Percentiles rank a stretch among this genome's conserved stretches.
Conservation (phyloP, 2,113 vertebrate genomes). For the Dicerorhinus sumatrensis region DNA sequence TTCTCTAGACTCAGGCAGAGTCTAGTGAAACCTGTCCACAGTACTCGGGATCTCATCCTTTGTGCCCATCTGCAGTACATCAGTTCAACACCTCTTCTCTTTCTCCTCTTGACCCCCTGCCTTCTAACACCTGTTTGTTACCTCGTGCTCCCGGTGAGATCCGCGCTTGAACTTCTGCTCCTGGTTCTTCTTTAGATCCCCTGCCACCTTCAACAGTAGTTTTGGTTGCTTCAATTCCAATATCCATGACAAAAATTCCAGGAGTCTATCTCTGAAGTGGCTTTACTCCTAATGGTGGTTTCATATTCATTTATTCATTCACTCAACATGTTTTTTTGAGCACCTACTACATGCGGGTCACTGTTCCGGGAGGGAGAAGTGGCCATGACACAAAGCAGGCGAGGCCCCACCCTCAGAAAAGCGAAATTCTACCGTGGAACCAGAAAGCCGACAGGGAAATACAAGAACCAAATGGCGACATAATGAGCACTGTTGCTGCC, state of each 20-base stretch:
- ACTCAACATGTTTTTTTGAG: background rate
- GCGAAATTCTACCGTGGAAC: background rate
- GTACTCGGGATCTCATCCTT: background rate
- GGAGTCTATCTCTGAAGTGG: background rate
- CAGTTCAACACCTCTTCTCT: background rate
- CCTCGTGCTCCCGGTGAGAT: background rate
- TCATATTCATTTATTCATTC: background rate
- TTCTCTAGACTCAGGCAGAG: background rate
- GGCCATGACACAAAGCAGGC: background rate
- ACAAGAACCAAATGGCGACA: background rate
- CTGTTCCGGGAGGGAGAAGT: background rate
- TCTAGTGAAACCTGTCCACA: background rate
- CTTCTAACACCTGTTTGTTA: background rate
- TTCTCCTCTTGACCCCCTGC: background rate
- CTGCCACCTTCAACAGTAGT: background rate
- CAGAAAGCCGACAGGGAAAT: background rate
- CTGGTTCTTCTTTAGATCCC: background rate
- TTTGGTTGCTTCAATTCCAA: background rate
- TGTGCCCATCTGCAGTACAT: background rate
- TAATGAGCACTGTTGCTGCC: rapidly evolving
- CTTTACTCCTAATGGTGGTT: background rate
- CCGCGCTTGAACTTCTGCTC: background rate
- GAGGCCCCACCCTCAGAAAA: no score
- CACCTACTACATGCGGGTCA: background rate
- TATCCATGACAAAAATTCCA: background rate